A percentile compares a stretch with the other conserved stretches of the same genome.
Conservation (phyloP, 1,140 invertebrate species). For the Solenopsis invicta region DNA sequence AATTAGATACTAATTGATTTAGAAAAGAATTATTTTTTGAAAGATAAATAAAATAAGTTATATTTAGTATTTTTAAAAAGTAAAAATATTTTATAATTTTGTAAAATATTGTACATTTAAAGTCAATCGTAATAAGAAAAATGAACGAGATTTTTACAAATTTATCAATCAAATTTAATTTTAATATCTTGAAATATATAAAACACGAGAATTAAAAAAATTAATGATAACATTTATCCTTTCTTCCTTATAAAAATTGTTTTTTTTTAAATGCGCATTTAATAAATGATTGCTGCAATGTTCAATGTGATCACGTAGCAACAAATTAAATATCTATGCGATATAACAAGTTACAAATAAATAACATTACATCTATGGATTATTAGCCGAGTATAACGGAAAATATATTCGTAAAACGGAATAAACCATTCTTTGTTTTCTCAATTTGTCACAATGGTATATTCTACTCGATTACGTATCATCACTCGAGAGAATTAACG, state of each 20-base stretch:
- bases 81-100: background rate
- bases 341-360: background rate
- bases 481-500: conserved; percentile 19
- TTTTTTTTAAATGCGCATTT: background rate
- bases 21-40: background rate
- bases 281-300: background rate
- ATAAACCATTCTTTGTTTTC: background rate
- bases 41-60: background rate
- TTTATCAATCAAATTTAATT: background rate
- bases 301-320: background rate
- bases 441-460: background rate
- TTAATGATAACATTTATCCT: background rate
- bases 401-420: background rate
- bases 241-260: background rate
- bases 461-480: conserved; percentile 9
- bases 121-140: background rate
- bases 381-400: background rate
- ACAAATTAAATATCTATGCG: background rate
- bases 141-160: background rate
- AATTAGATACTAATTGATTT: no score
- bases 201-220: background rate
- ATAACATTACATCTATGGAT: background rate
- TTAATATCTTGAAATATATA: background rate
- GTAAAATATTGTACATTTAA: background rate
- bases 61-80: background rate